Evolutionary conservation across 2,888 invertebrate species (phyloP).

Genomic region (Pyrgus malvae): DNA sequence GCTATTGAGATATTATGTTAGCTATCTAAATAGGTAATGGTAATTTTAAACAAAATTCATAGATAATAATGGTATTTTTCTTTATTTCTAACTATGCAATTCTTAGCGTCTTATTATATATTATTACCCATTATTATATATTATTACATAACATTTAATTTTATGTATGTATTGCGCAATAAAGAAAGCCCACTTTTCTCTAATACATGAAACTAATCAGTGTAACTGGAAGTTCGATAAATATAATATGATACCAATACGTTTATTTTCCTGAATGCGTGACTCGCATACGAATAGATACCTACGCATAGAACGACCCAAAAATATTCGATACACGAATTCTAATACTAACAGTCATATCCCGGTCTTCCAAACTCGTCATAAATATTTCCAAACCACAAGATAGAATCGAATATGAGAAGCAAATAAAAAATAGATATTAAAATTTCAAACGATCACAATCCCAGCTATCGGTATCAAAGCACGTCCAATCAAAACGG

Average conservation of each 20-base stretch:
- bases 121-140: no score
- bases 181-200: not conserved
- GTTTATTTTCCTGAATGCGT: conserved; percentile 9
- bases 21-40: not conserved
- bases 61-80: no score
- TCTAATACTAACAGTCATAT: conserved; percentile 36
- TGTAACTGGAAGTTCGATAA: conserved; percentile 1
- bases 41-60: no score
- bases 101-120: no score
- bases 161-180: no score
- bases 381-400: conserved; percentile 71
- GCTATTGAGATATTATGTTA: not conserved
- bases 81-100: no score
- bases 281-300: not conserved
- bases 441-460: conserved; percentile 72
- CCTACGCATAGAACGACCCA: not conserved
- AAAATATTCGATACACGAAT: conserved; percentile 49
- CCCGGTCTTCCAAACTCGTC: conserved; percentile 56
- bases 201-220: conserved; percentile 3
- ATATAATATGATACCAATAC: conserved; percentile 14
- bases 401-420: conserved; percentile 71
- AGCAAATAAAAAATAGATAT: conserved; percentile 66
- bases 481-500: conserved; percentile 80
- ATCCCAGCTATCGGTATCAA: conserved; percentile 78
- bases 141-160: no score